Evolutionary conservation across 2,113 vertebrate species (phyloP), one percentile per base, ranked within the genome.

Genomic region (Dicerorhinus sumatrensis): DNA sequence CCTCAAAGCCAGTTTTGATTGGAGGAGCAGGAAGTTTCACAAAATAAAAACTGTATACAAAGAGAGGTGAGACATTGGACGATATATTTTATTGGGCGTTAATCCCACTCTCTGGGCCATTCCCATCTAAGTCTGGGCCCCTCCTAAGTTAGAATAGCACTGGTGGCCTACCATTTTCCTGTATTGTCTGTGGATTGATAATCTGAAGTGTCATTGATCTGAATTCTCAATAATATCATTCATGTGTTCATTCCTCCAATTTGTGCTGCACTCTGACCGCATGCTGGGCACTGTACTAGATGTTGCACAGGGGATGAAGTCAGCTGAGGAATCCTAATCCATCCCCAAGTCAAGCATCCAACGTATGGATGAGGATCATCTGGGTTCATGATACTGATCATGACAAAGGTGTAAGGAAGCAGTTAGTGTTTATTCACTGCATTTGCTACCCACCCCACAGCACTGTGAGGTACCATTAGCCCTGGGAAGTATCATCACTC

Each of bases 1-100:
- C 51, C 29, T 95, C 72, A 83, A 65, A 93, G 27, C 42, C 46
- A 20, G 13, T 54, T 92, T 86, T 46, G 21, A 84, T 36, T 27
- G 2, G 31, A 82, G 5, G 33, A 73, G 29, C 48, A 83, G 9
- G 12, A 79, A 63, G 67, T 54, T 92, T 36, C 31, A 51, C 62
- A 75, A 80, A 75, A 25, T 33, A 77, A 82, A 76, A 87, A 70
- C 5, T 48, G 2, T 36, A 63, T 58, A 76, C 21, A 63, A 62
- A 94, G 23, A 80, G 70, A 83, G 23, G 27, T 65, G 48, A 65
- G 11, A 58, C n/a, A 65, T 17, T 20, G 25, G 73, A 60, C 73
- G 31, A 80, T 4, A 65, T 18, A 23, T 33, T 60, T 69, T 83
- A 29, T 1, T 84, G 63, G 58, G 36, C 25, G 29, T 54, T 51